phyloP scores from a whole-genome alignment of 2,888 invertebrate species.

The Eretmocerus hayati region DNA sequence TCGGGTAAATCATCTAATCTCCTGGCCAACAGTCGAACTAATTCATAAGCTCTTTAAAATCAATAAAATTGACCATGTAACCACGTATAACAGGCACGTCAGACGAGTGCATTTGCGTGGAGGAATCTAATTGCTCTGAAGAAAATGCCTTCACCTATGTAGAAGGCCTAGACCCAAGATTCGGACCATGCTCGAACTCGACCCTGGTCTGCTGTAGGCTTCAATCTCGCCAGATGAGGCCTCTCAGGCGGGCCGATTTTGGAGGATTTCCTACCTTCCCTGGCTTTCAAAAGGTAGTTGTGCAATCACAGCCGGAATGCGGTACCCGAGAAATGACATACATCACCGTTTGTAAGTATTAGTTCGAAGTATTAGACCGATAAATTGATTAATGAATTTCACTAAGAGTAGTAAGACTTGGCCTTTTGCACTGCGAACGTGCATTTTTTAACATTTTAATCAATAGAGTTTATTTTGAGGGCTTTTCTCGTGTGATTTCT shows the following conservation, averaged over 20 bases:
- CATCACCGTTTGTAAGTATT: conserved; percentile 10
- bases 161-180: conserved; percentile 38
- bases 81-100: conserved; percentile 29
- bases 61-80: too few species aligned
- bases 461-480: too few species aligned
- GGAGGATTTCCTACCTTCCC: conserved; percentile 1
- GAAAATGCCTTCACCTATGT: conserved; percentile 28
- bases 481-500: too few species aligned
- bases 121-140: conserved; percentile 29
- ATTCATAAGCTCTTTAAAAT: too few species aligned
- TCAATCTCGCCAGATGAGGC: conserved; percentile 3
- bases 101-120: conserved; percentile 37
- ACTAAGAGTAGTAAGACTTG: too few species aligned
- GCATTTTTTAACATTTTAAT: too few species aligned
- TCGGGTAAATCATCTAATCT: too few species aligned
- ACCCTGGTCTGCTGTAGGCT: conserved; percentile 40
- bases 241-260: neutral
- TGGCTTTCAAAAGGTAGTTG: neutral
- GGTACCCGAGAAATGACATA: conserved; percentile 30
- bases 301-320: conserved; percentile 21
- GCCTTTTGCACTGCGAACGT: too few species aligned
- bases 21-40: too few species aligned
- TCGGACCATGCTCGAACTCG: conserved; percentile 34
- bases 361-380: too few species aligned
- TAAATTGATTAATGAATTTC: too few species aligned